Conservation (phyloP, 1,140 invertebrate genomes). For the Drosophila ironensis region DNA sequence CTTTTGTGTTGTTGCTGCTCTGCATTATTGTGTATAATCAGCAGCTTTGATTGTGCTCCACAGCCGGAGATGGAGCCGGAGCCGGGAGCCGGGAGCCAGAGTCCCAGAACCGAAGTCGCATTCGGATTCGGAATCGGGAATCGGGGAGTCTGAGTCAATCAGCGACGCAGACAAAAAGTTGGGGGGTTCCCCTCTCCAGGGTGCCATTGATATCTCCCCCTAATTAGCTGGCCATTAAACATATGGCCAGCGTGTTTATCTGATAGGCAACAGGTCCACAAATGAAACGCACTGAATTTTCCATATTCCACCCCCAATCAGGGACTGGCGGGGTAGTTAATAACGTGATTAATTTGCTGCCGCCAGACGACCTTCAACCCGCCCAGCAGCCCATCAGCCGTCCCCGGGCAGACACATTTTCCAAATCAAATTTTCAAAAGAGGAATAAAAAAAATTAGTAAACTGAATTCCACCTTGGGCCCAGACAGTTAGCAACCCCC, state of each 20-base stretch:
- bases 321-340: conserved; percentile 68
- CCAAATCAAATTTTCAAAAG: conserved; percentile 71
- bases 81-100: too few species aligned
- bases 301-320: conserved; percentile 11
- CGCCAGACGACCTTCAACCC: conserved; percentile 44
- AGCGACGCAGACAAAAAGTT: conserved; percentile 19
- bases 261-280: conserved; percentile 48
- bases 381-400: conserved; percentile 5
- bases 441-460: conserved; percentile 21
- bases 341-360: conserved; percentile 71
- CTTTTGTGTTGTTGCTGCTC: conserved; percentile 39
- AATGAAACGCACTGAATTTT: conserved; percentile 62
- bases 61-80: background rate
- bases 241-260: conserved; percentile 28
- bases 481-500: conserved; percentile 35
- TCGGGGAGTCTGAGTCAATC: conserved; percentile 33
- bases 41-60: conserved; percentile 50
- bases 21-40: conserved; percentile 61
- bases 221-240: conserved; percentile 52
- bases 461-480: conserved; percentile 34
- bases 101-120: too few species aligned
- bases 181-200: background rate
- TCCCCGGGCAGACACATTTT: conserved; percentile 59
- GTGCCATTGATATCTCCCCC: conserved; percentile 6
- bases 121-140: background rate